These are phyloP conservation scores for Chrysomela aeneicollis DNA, from an alignment of 2,888 invertebrate genomes.

Conservation along the genomic window DNA sequence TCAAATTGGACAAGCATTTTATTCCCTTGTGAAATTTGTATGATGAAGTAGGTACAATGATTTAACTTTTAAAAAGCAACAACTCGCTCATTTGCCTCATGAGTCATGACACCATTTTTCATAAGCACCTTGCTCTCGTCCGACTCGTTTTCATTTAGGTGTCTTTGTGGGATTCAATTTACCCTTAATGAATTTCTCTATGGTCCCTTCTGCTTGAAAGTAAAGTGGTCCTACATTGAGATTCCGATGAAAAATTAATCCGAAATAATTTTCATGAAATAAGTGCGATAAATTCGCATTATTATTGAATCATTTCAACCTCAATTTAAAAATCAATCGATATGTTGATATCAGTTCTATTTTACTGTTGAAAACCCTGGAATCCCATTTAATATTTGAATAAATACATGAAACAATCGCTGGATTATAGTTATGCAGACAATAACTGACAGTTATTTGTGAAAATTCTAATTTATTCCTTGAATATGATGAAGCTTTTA, in stretches of 20 bases:
- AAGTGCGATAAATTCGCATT: too few species aligned
- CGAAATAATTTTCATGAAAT: too few species aligned
- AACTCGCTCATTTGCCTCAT: slow-evolving; percentile 29
- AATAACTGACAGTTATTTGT: background rate
- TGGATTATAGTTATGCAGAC: background rate
- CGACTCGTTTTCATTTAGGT: slow-evolving; percentile 14
- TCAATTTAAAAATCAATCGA: too few species aligned
- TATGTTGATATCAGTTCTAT: background rate
- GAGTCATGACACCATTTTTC: slow-evolving; percentile 22
- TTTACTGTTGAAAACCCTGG: background rate
- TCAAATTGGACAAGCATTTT: slow-evolving; percentile 28
- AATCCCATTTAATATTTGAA: background rate
- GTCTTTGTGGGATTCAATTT: too few species aligned
- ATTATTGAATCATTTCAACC: too few species aligned
- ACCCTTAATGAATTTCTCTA: too few species aligned
- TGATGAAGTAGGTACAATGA: slow-evolving; percentile 23
- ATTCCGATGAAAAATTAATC: too few species aligned
- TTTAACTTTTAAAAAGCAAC: slow-evolving; percentile 33
- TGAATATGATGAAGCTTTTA: background rate
- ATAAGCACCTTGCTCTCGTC: slow-evolving; percentile 18
- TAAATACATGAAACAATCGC: background rate
- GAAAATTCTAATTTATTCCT: background rate
- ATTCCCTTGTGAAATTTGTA: slow-evolving; percentile 30
- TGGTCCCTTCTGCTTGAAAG: too few species aligned
- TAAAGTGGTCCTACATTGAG: too few species aligned